phyloP scores from a whole-genome alignment of 2,888 invertebrate genomes.

The Iphiclides podalirius region DNA sequence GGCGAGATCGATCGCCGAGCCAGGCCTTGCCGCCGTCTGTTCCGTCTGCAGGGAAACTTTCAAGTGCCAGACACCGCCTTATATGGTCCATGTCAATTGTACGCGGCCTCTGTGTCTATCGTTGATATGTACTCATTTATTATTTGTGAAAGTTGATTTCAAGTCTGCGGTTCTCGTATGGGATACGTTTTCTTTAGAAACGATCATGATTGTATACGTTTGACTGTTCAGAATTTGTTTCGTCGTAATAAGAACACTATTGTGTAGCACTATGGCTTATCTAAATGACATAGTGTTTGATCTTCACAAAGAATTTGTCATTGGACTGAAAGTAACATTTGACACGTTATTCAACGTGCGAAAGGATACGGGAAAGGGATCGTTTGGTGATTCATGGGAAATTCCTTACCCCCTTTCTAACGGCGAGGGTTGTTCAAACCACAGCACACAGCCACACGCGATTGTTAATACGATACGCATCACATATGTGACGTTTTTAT shows the following conservation, averaged over 20 bases:
- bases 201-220: no score
- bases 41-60: neutral
- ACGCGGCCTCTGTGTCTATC: neutral
- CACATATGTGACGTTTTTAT: no score
- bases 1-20: constrained; percentile 22
- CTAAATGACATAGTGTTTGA: no score
- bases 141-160: constrained; percentile 1
- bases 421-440: neutral
- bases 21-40: neutral
- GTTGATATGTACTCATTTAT: neutral
- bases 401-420: neutral
- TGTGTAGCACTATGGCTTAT: no score
- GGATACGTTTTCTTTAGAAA: no score
- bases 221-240: no score
- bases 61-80: constrained; percentile 1
- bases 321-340: no score
- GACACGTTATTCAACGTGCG: no score
- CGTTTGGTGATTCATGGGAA: constrained; percentile 3
- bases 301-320: no score
- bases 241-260: no score
- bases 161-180: no score
- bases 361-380: neutral
- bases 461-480: neutral
- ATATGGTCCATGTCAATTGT: neutral
- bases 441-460: neutral